A percentile compares a stretch with the other conserved stretches of the same genome.
phyloP scores from a whole-genome alignment of 2,888 invertebrate genomes.

The Drosophila setosimentum region DNA sequence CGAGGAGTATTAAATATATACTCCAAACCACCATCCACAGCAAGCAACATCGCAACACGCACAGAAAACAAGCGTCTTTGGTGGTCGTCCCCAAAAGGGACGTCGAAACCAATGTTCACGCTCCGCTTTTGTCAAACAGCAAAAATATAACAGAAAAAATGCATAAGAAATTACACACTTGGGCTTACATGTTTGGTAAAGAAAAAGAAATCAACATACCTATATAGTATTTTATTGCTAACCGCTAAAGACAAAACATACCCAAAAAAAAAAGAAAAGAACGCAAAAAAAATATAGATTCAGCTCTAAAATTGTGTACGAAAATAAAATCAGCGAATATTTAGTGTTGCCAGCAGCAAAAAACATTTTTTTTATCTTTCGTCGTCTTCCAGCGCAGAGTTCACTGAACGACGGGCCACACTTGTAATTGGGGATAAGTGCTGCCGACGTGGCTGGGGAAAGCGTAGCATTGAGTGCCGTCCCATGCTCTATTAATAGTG shows the following conservation, averaged over 20 bases:
- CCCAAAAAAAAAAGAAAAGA: conserved; percentile 24
- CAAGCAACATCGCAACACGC: conserved; percentile 13
- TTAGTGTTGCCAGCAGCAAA: conserved; percentile 58
- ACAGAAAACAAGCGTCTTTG: conserved; percentile 59
- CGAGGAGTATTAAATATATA: conserved; percentile 89
- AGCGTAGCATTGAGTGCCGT: conserved; percentile 38
- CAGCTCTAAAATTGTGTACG: conserved; percentile 55
- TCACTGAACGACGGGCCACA: conserved; percentile 52
- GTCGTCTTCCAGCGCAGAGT: conserved; percentile 47
- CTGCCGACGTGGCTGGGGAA: conserved; percentile 47
- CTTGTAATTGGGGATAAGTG: conserved; percentile 19
- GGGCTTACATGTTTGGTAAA: conserved; percentile 20
- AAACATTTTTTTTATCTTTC: conserved; percentile 39
- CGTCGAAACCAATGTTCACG: conserved; percentile 72
- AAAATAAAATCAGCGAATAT: conserved; percentile 66
- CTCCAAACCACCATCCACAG: conserved; percentile 7
- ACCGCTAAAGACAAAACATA: conserved; percentile 33
- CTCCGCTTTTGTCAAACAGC: conserved; percentile 24
- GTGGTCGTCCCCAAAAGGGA: conserved; percentile 47
- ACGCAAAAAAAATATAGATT: conserved; percentile 15
- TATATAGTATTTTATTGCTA: conserved; percentile 62
- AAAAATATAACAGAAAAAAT: conserved; percentile 46
- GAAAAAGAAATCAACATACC: conserved; percentile 14
- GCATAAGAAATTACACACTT: conserved; percentile 28
- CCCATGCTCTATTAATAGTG: conserved; percentile 54